Conservation (phyloP, 2,113 vertebrate genomes). For the Hyla sarda region DNA sequence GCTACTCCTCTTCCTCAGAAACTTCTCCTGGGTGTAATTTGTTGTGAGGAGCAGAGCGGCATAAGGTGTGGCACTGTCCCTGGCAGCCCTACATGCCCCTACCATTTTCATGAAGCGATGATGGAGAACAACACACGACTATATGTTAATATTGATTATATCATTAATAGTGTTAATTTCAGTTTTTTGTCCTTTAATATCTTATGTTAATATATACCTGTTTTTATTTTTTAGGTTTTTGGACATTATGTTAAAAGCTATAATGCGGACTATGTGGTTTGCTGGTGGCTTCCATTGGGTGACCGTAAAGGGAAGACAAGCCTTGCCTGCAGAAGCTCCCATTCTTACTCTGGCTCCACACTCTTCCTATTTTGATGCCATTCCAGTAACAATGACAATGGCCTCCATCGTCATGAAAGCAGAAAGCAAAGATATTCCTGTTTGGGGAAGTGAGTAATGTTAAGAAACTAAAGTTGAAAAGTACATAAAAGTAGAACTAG, state of each 20-base stretch:
- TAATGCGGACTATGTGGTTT: constrained; percentile 97
- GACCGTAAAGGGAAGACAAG: constrained; percentile 85
- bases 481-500: not conserved
- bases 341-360: constrained; percentile 92
- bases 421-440: constrained; percentile 91
- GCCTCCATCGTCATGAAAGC: constrained; percentile 93
- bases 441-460: constrained; percentile 94
- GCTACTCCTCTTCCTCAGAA: not conserved
- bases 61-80: not conserved
- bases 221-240: constrained; percentile 75
- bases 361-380: constrained; percentile 95
- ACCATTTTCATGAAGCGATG: not conserved
- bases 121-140: not conserved
- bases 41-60: not conserved
- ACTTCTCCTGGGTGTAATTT: not conserved
- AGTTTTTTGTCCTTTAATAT: not conserved
- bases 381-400: constrained; percentile 94
- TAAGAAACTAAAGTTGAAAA: not conserved
- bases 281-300: constrained; percentile 93
- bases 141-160: not conserved
- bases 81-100: not conserved
- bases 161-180: not conserved
- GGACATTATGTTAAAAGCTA: constrained; percentile 80
- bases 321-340: constrained; percentile 79
- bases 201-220: not conserved